Evolutionary conservation across 2,888 invertebrate genomes (phyloP), one percentile per base, ranked within the genome.

Genomic region (Emmelina monodactyla): DNA sequence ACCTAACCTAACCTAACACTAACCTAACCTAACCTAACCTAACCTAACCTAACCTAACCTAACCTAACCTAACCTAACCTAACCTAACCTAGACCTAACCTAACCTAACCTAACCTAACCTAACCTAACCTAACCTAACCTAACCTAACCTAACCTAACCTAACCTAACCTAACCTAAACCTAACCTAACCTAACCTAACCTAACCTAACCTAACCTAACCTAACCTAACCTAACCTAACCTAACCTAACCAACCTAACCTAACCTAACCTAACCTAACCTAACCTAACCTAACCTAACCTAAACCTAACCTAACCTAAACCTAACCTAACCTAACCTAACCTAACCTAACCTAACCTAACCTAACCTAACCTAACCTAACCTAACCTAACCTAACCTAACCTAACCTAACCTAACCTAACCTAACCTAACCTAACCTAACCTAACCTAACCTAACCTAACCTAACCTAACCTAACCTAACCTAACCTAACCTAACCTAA

Each of bases 301-400:
- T 25, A 25, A 25, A 9, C 25, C n/a, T n/a, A n/a, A n/a, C n/a
- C n/a, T n/a, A n/a, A n/a, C n/a, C n/a, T n/a, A n/a, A 25, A 42
- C 40, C 43, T 38, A 42, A 42, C 47, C 44, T 41, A 40, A 41
- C 40, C 39, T 42, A 40, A 40, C 40, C 42, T 41, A 38, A 43
- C 43, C 41, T 41, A 45, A 43, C 44, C 45, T 42, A 43, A 43
- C 47, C 44, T 46, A 44, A 45, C 46, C 44, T 43, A 44, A 42
- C 44, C 46, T 43, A 47, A 44, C 47, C 45, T 47, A 47, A 43
- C 47, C 44, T 42, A 44, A 44, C 46, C 45, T 43, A 45, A 46
- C 42, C 44, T 44, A 41, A 43, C 41, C 40, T 43, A 42, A 43
- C 43, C 47, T 46, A 47, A 44, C 45, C 45, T 46, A 45, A 45